phyloP scores from a whole-genome alignment of 1,140 invertebrate species.

The Drosophila rufa region DNA sequence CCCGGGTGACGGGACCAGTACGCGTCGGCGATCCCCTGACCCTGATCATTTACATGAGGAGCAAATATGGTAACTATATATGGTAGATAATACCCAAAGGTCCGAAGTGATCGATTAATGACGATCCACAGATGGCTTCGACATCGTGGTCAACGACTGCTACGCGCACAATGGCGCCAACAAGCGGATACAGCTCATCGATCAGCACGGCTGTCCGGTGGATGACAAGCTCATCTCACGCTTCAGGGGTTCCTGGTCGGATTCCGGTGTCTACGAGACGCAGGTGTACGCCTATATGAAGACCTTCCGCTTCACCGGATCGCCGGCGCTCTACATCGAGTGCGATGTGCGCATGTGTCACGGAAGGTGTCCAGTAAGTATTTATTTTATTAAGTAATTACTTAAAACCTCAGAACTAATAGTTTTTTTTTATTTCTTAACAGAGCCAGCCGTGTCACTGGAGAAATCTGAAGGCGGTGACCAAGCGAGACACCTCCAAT shows the following conservation, averaged over 20 bases:
- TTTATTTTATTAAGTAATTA: background rate
- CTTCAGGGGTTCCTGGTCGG: slow-evolving; percentile 96
- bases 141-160: slow-evolving; percentile 98
- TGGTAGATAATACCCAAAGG: background rate
- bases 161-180: slow-evolving; percentile 97
- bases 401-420: background rate
- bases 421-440: slow-evolving; percentile 27
- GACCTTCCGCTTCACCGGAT: slow-evolving; percentile 96
- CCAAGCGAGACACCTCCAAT: slow-evolving; percentile 87
- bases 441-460: slow-evolving; percentile 97
- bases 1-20: slow-evolving; percentile 94
- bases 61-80: slow-evolving; percentile 92
- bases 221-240: slow-evolving; percentile 96
- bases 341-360: slow-evolving; percentile 98
- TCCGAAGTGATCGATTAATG: slow-evolving; percentile 24
- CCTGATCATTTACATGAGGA: slow-evolving; percentile 96
- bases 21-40: slow-evolving; percentile 96
- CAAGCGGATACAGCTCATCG: slow-evolving; percentile 95
- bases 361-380: slow-evolving; percentile 92
- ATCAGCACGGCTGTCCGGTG: slow-evolving; percentile 97
- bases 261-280: slow-evolving; percentile 95
- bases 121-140: slow-evolving; percentile 92
- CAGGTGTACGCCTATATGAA: slow-evolving; percentile 98
- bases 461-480: slow-evolving; percentile 93
- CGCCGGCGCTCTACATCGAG: slow-evolving; percentile 96